Conservation (phyloP, 1,140 invertebrate genomes). For the Tetraneura akinire region DNA sequence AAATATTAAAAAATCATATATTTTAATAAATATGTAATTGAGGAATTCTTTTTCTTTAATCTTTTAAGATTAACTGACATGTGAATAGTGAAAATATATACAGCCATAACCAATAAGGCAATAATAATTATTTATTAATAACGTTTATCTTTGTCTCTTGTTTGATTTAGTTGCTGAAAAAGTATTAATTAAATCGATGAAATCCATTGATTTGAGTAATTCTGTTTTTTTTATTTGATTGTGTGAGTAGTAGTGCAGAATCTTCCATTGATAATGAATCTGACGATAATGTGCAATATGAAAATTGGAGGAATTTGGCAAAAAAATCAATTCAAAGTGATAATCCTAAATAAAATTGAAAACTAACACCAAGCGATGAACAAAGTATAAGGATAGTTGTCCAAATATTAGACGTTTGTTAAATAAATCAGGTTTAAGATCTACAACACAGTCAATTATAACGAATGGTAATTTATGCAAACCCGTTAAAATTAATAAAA, state of each 20-base stretch:
- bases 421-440: background rate
- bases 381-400: background rate
- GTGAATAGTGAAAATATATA: background rate
- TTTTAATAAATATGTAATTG: too few species aligned
- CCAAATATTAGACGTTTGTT: background rate
- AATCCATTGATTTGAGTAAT: too few species aligned
- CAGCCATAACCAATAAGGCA: background rate
- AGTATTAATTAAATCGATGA: too few species aligned
- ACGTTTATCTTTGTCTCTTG: too few species aligned
- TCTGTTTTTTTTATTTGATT: too few species aligned
- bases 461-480: background rate
- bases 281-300: background rate
- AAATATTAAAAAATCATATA: too few species aligned
- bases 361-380: background rate
- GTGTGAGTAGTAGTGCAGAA: background rate
- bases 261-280: background rate
- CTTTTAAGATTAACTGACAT: too few species aligned
- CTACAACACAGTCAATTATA: background rate
- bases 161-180: background rate
- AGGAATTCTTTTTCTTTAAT: too few species aligned
- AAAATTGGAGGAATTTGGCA: background rate
- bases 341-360: background rate
- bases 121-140: too few species aligned
- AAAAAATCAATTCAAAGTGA: background rate
- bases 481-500: background rate